Percentiles rank a stretch among this genome's conserved stretches.
Evolutionary conservation across 2,797 vertebrate genomes (phyloP).

Genomic region (Tokudaia tokunoshimensis): DNA sequence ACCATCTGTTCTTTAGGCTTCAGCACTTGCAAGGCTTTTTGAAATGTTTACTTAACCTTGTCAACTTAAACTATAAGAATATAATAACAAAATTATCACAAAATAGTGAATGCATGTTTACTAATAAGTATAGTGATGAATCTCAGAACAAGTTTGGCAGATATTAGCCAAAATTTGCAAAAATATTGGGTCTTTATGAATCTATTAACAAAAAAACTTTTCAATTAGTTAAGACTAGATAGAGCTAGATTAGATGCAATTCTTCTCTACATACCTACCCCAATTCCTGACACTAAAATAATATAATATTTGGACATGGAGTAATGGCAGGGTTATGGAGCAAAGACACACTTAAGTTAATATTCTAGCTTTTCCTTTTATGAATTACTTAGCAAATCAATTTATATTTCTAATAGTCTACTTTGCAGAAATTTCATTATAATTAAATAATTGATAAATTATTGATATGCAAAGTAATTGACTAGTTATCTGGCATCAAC

Average conservation of each 20-base stretch:
- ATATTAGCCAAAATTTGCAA: background rate
- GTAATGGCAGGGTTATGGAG: fast-evolving
- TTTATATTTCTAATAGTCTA: background rate
- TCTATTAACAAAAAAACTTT: background rate
- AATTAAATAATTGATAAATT: background rate
- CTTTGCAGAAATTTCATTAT: background rate
- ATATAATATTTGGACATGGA: background rate
- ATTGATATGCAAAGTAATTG: background rate
- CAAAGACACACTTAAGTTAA: background rate
- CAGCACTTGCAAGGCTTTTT: background rate
- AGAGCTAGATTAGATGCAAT: background rate
- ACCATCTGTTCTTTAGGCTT: background rate
- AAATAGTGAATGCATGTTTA: background rate
- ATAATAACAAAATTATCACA: slow-evolving; percentile 8
- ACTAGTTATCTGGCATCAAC: background rate
- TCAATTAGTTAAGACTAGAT: background rate
- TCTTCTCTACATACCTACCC: background rate
- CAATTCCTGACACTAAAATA: background rate
- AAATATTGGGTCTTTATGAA: background rate
- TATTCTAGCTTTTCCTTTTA: background rate
- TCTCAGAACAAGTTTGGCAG: background rate
- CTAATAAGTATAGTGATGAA: background rate
- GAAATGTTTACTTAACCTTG: background rate
- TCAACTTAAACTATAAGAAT: background rate
- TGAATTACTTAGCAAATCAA: background rate